Evolutionary conservation across 2,888 invertebrate species (phyloP).

Genomic region (Caenorhabditis afra): DNA sequence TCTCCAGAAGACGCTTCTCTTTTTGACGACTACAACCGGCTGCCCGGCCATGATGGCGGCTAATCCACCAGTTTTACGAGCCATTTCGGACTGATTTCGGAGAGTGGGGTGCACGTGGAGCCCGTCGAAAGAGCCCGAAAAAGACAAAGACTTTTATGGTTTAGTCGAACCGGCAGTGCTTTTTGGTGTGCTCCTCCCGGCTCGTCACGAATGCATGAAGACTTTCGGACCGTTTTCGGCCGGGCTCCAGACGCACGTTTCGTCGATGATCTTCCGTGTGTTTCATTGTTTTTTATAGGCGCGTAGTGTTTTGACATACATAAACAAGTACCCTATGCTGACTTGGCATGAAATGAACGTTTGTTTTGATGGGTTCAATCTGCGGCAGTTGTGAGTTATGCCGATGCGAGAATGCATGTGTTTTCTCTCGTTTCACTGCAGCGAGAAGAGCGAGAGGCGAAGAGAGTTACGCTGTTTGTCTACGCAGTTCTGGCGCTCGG

Average conservation of each 20-base stretch:
- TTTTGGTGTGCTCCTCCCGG: conserved; percentile 47
- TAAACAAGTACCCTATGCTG: background rate
- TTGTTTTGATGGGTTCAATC: conserved; percentile 8
- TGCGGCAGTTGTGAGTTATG: background rate
- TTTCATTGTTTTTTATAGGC: conserved; percentile 44
- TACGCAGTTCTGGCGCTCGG: background rate
- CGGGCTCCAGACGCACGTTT: conserved; percentile 26
- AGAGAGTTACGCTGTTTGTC: background rate
- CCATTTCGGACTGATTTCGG: conserved; percentile 39
- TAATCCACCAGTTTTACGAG: conserved; percentile 64
- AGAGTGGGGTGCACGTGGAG: too few species aligned
- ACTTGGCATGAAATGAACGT: background rate
- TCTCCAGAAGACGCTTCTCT: conserved; percentile 52
- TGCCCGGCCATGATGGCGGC: conserved; percentile 69
- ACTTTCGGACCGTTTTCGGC: conserved; percentile 27
- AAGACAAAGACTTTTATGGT: conserved; percentile 44
- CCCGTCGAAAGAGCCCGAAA: background rate
- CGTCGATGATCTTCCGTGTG: conserved; percentile 26
- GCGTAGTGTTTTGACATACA: conserved; percentile 29
- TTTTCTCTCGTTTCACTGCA: background rate
- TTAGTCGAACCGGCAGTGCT: conserved; percentile 50
- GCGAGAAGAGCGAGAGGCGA: background rate
- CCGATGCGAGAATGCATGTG: too few species aligned
- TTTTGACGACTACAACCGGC: conserved; percentile 53
- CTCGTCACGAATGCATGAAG: conserved; percentile 54